phyloP scores from a whole-genome alignment of 1,140 invertebrate genomes.

The Drosophila suzukii region DNA sequence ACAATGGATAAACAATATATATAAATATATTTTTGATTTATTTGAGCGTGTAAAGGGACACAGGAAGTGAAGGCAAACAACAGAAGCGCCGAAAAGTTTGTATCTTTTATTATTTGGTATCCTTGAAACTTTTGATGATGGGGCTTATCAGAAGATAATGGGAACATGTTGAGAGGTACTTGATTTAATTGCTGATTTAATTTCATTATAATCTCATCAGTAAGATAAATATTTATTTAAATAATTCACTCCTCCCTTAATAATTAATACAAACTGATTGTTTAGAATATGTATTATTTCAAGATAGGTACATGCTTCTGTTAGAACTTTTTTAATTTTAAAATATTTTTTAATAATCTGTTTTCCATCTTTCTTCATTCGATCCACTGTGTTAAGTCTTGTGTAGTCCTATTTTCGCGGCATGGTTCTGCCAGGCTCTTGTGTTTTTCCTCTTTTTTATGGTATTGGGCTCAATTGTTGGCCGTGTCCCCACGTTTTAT shows the following conservation, averaged over 20 bases:
- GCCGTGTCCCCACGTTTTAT: conserved; percentile 24
- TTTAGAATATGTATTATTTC: too few species aligned
- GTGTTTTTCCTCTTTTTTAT: background rate
- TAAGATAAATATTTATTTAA: too few species aligned
- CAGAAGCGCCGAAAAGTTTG: conserved; percentile 73
- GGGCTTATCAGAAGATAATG: background rate
- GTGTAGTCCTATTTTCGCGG: background rate
- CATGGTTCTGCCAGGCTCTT: background rate
- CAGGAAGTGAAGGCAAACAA: conserved; percentile 62
- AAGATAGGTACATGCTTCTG: too few species aligned
- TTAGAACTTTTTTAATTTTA: too few species aligned
- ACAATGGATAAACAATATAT: conserved; percentile 41
- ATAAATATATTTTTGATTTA: conserved; percentile 78
- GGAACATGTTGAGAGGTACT: background rate
- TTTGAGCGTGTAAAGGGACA: conserved; percentile 74
- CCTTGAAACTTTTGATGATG: background rate
- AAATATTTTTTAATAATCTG: too few species aligned
- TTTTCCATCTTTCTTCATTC: background rate
- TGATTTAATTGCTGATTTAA: background rate
- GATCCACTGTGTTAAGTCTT: background rate
- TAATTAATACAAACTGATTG: too few species aligned
- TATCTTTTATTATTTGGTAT: conserved; percentile 14
- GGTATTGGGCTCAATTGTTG: conserved; percentile 55
- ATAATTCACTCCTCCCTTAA: too few species aligned
- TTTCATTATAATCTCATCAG: too few species aligned